A percentile compares a stretch with the other conserved stretches of the same genome.
Evolutionary conservation across 2,113 vertebrate genomes (phyloP).

Genomic region (Osmerus mordax): DNA sequence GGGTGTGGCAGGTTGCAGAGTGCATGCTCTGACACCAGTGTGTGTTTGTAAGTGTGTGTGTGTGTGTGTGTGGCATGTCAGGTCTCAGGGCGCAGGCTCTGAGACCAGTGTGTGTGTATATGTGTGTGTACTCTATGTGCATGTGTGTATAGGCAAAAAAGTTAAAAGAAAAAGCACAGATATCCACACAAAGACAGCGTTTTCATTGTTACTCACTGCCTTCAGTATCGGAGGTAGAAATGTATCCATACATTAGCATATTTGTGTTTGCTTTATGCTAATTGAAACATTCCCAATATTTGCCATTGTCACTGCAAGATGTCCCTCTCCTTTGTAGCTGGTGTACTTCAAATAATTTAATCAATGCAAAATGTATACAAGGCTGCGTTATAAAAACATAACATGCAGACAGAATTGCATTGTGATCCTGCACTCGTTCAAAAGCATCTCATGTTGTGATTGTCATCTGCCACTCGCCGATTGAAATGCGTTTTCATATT

Average conservation of each 20-base stretch:
- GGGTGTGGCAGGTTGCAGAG: conserved; percentile 51
- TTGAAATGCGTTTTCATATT: conserved; percentile 62
- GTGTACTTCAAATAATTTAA: conserved; percentile 52
- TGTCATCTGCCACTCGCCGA: conserved; percentile 69
- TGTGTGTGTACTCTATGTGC: conserved; percentile 10
- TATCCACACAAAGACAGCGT: not conserved
- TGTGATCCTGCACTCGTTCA: conserved; percentile 60
- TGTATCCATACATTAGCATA: not conserved
- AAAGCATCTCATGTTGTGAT: conserved; percentile 60
- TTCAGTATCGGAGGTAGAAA: not conserved
- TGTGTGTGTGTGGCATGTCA: not conserved
- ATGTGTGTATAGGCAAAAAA: not conserved
- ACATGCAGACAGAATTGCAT: conserved; percentile 49
- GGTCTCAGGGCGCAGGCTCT: conserved; percentile 6
- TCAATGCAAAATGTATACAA: conserved; percentile 55
- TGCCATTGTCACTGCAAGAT: conserved; percentile 18
- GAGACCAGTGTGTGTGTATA: conserved; percentile 13
- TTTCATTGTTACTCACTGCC: not conserved
- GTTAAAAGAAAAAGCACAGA: not conserved
- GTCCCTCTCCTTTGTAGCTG: conserved; percentile 29
- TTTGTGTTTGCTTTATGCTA: not conserved
- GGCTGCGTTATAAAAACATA: conserved; percentile 51
- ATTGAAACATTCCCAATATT: conserved; percentile 9
- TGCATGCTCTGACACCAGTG: conserved; percentile 3
- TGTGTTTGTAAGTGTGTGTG: conserved; percentile 18